Percentiles rank a stretch among this genome's conserved stretches.
Conservation (phyloP, 2,888 invertebrate genomes). For the Fabriciana adippe region DNA sequence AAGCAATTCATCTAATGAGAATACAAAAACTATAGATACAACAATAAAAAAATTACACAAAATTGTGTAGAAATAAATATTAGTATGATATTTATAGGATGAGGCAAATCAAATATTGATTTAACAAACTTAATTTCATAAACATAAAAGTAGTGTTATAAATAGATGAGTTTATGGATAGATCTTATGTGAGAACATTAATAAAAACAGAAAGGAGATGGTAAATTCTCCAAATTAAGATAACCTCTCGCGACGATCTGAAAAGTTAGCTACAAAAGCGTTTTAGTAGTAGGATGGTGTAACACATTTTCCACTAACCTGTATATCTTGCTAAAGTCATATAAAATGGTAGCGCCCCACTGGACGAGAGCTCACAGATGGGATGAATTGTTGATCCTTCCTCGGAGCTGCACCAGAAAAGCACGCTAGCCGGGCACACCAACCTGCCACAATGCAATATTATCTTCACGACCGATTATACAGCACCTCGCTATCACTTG, state of each 20-base stretch:
- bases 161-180: background rate
- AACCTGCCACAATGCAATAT: constrained; percentile 67
- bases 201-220: background rate
- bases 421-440: constrained; percentile 69
- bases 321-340: constrained; percentile 97
- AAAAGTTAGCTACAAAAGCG: constrained; percentile 33
- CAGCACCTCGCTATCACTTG: constrained; percentile 44
- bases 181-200: background rate
- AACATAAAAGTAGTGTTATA: background rate
- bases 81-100: no score
- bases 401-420: constrained; percentile 65
- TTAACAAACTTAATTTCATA: no score
- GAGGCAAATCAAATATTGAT: no score
- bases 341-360: constrained; percentile 96
- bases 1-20: no score
- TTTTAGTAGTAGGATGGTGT: no score
- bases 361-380: constrained; percentile 86
- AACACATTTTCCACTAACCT: constrained; percentile 83
- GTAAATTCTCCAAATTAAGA: constrained; percentile 14
- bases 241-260: constrained; percentile 11
- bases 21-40: no score
- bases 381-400: constrained; percentile 78
- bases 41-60: no score
- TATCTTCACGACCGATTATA: constrained; percentile 52
- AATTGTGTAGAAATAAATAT: no score